Conservation (phyloP, 35 echinoderm and acorn worm genomes). For the Acanthaster planci region DNA sequence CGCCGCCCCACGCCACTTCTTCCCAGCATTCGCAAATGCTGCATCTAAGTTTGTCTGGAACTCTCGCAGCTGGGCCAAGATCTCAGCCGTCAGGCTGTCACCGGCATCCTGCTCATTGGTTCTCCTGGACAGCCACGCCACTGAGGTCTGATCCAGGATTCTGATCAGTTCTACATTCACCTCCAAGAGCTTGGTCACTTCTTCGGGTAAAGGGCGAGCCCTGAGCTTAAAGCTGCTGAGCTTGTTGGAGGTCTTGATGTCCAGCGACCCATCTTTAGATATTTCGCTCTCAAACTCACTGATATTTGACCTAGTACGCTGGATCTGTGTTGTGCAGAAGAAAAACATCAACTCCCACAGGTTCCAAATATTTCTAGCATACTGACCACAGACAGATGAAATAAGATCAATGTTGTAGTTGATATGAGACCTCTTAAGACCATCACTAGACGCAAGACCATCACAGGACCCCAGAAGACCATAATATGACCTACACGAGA, state of each 20-base stretch:
- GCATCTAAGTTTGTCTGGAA: conserved; percentile 60
- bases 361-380: no score
- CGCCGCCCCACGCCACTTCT: conserved; percentile 70
- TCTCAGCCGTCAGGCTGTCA: conserved; percentile 29
- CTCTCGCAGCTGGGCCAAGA: conserved; percentile 49
- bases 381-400: no score
- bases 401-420: no score
- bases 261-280: conserved; percentile 70
- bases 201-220: conserved; percentile 77
- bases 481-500: no score
- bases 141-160: conserved; percentile 66
- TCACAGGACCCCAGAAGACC: no score
- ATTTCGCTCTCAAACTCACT: conserved; percentile 71
- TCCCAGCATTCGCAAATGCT: conserved; percentile 81
- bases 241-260: conserved; percentile 74
- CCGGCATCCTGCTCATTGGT: conserved; percentile 9
- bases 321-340: conserved; percentile 22
- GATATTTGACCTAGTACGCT: conserved; percentile 44
- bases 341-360: background rate
- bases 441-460: no score
- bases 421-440: no score
- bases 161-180: conserved; percentile 71
- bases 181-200: conserved; percentile 71
- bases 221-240: conserved; percentile 59
- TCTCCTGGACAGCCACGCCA: conserved; percentile 54